These are phyloP conservation scores for Lagenorhynchus albirostris DNA, from an alignment of 2,113 vertebrate species.

Conservation along the genomic window DNA sequence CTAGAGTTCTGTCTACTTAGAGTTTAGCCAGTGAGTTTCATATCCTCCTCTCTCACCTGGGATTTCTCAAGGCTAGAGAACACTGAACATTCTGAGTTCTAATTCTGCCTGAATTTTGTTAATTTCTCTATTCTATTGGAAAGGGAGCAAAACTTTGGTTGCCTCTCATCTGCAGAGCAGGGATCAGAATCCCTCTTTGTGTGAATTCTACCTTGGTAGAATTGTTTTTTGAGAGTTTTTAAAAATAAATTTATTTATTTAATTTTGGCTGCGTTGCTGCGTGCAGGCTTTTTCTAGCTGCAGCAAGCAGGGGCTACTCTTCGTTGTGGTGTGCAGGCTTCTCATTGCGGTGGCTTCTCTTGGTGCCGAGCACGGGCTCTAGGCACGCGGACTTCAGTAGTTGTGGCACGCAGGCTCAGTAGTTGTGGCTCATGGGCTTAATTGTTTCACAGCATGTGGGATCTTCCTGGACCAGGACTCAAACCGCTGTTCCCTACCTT, in stretches of 20 bases:
- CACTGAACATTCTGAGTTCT: not conserved
- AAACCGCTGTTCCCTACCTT: too few species aligned
- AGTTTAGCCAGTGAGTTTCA: not conserved
- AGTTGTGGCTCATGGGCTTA: too few species aligned
- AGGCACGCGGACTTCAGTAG: too few species aligned
- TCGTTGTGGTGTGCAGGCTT: fast-evolving
- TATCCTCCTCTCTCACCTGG: not conserved
- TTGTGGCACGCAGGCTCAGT: too few species aligned
- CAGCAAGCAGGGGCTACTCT: too few species aligned
- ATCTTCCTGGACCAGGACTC: too few species aligned
- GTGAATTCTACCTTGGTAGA: not conserved
- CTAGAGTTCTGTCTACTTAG: not conserved
- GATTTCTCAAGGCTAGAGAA: not conserved
- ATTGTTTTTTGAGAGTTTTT: too few species aligned
- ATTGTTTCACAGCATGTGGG: too few species aligned
- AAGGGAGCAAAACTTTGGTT: not conserved
- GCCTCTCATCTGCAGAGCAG: not conserved
- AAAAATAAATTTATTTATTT: too few species aligned
- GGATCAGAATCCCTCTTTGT: not conserved
- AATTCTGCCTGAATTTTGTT: not conserved
- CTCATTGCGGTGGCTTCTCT: too few species aligned
- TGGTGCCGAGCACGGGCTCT: too few species aligned
- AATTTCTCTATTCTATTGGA: not conserved
- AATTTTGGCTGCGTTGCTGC: too few species aligned
- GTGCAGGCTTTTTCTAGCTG: fast-evolving